These are phyloP conservation scores for Xiphorhynchus elegans DNA, from an alignment of 2,113 vertebrate genomes.

Conservation along the genomic window DNA sequence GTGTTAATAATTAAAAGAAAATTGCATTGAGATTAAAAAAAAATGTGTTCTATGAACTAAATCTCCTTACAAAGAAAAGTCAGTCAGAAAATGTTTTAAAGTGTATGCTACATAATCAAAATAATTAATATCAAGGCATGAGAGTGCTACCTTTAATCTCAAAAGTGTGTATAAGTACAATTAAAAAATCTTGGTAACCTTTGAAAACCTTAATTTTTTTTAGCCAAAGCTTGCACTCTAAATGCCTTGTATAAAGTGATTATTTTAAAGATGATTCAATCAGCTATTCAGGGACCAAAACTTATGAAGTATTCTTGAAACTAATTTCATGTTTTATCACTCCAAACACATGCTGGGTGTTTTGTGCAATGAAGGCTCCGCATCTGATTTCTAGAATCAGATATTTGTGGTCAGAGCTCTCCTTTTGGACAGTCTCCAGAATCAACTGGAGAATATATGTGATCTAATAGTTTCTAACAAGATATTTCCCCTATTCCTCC, in stretches of 20 bases:
- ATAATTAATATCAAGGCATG: background rate
- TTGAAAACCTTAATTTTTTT: background rate
- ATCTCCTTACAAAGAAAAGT: conserved; percentile 1
- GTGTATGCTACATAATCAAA: background rate
- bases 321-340: background rate
- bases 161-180: background rate
- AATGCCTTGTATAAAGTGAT: background rate
- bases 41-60: background rate
- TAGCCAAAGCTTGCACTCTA: background rate
- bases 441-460: background rate
- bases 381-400: background rate
- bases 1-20: conserved; percentile 40
- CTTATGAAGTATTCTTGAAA: background rate
- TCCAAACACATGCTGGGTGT: accelerated
- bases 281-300: background rate
- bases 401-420: background rate
- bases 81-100: conserved; percentile 1
- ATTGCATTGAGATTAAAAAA: background rate
- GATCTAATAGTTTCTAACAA: background rate
- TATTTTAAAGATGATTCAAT: background rate
- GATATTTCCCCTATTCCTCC: background rate
- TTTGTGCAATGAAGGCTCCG: accelerated
- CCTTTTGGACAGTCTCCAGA: background rate
- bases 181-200: background rate
- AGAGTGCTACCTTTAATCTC: background rate